phyloP scores from a whole-genome alignment of 2,888 invertebrate genomes.

The Erebia palarica region DNA sequence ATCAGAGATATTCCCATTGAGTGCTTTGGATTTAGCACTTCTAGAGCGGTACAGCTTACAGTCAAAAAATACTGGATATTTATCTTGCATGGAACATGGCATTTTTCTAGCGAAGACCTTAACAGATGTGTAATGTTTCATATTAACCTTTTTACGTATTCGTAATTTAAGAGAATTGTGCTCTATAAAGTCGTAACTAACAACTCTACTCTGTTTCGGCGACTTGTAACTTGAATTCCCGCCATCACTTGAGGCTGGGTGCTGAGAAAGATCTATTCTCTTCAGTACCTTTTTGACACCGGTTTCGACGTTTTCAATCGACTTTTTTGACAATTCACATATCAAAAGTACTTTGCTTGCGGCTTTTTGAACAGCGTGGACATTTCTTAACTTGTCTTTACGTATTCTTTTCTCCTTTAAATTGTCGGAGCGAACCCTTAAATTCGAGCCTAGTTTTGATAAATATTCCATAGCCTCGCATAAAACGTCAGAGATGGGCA shows the following conservation, averaged over 20 bases:
- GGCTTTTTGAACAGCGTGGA: constrained; percentile 69
- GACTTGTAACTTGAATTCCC: constrained; percentile 44
- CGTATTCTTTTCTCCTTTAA: constrained; percentile 66
- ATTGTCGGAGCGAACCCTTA: constrained; percentile 66
- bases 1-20: not conserved
- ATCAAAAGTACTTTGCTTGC: constrained; percentile 71
- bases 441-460: constrained; percentile 71
- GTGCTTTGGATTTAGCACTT: constrained; percentile 28
- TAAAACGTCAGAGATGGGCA: constrained; percentile 66
- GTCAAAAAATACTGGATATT: constrained; percentile 68
- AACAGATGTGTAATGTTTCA: constrained; percentile 65
- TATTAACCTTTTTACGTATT: constrained; percentile 59
- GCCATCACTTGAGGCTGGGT: constrained; percentile 46
- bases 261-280: constrained; percentile 53
- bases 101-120: constrained; percentile 60
- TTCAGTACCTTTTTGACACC: constrained; percentile 63
- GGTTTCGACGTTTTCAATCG: constrained; percentile 70
- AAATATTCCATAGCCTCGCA: constrained; percentile 75
- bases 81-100: constrained; percentile 53
- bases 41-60: constrained; percentile 62
- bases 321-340: constrained; percentile 75
- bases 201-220: constrained; percentile 25
- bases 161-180: constrained; percentile 57
- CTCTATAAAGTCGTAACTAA: constrained; percentile 53
- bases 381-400: constrained; percentile 64